Evolutionary conservation across 53 echinoderm and acorn worm species (phyloP).

Genomic region (Patiria pectinifera): DNA sequence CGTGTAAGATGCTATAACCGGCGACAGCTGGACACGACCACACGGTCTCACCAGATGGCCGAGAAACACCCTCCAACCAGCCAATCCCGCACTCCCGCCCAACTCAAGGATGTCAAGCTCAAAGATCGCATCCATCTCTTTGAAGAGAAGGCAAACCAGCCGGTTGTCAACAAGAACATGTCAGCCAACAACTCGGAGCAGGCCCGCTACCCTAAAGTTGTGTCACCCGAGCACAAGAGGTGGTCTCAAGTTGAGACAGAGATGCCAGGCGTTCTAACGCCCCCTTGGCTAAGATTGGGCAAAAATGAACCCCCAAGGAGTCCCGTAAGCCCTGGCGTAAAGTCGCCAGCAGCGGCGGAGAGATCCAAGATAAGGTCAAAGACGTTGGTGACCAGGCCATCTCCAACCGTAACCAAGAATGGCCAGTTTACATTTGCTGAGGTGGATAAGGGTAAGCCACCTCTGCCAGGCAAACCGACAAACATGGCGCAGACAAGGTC

Average conservation of each 20-base stretch:
- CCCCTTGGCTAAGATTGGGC: not conserved
- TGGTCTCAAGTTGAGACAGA: constrained; percentile 70
- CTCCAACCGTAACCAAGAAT: not conserved
- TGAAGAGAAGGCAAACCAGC: constrained; percentile 42
- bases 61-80: constrained; percentile 10
- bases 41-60: not conserved
- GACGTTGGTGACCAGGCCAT: constrained; percentile 19
- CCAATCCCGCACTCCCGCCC: constrained; percentile 33
- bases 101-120: constrained; percentile 58
- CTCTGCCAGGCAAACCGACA: not conserved
- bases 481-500: not conserved
- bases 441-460: not conserved
- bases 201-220: constrained; percentile 64
- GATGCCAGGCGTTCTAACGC: not conserved
- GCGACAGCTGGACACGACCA: not conserved
- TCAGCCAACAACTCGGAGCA: constrained; percentile 53
- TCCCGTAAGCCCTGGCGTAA: not conserved
- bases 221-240: constrained; percentile 73
- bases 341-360: not conserved
- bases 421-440: not conserved
- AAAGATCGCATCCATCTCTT: constrained; percentile 71
- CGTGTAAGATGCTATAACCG: constrained; percentile 8
- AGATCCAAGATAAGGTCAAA: constrained; percentile 1
- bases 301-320: not conserved
- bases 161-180: constrained; percentile 35